phyloP scores from a whole-genome alignment of 2,888 invertebrate genomes.

The Stomorhina lunata region DNA sequence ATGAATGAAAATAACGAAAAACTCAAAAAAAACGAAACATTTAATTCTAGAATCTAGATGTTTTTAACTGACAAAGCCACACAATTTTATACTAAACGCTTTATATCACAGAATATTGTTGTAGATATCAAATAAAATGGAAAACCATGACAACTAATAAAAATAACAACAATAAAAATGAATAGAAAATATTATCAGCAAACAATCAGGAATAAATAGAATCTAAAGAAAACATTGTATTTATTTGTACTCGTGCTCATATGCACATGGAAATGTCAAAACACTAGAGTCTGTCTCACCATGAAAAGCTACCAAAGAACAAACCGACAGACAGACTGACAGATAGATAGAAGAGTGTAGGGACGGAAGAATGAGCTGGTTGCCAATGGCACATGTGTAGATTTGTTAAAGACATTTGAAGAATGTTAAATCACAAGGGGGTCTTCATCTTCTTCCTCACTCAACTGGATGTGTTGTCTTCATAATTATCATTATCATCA shows the following conservation, averaged over 20 bases:
- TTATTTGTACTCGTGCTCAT: neutral
- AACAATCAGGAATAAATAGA: conserved; percentile 8
- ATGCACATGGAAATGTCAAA: neutral
- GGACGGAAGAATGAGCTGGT: too few relatives aligned
- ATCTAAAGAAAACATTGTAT: conserved; percentile 9
- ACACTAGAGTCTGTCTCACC: too few relatives aligned
- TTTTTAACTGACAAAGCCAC: neutral
- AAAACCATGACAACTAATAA: conserved; percentile 51
- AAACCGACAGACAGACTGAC: neutral
- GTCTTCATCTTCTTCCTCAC: conserved; percentile 11
- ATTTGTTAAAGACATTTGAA: conserved; percentile 52
- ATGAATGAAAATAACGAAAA: conserved; percentile 4
- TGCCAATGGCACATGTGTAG: conserved; percentile 40
- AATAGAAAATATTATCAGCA: neutral
- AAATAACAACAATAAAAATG: conserved; percentile 36
- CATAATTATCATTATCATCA: conserved; percentile 1
- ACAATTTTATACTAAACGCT: neutral
- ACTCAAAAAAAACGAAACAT: neutral
- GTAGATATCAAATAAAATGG: conserved; percentile 18
- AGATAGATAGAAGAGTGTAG: too few relatives aligned
- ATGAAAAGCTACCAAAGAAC: neutral
- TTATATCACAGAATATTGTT: conserved; percentile 21
- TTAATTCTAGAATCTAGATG: neutral
- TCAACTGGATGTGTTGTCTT: too few relatives aligned
- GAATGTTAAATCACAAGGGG: conserved; percentile 51